Percentiles rank a stretch among this genome's conserved stretches.
phyloP scores from a whole-genome alignment of 2,797 vertebrate genomes.

The Clarias laeviceps region DNA sequence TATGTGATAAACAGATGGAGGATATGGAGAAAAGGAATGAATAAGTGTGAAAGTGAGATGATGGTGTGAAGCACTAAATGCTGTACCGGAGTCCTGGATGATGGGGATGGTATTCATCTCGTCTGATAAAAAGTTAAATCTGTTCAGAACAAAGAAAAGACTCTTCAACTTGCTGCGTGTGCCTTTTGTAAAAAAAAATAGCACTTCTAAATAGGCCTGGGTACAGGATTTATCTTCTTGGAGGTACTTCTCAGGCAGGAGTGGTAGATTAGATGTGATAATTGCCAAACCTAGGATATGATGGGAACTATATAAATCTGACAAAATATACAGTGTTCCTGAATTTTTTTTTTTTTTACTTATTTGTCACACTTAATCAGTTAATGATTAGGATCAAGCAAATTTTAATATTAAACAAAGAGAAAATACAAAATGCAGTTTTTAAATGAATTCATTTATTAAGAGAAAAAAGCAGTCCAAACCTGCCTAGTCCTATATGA shows the following conservation, averaged over 20 bases:
- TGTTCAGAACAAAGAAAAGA: constrained; percentile 19
- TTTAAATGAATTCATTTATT: too few species aligned
- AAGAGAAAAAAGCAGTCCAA: too few species aligned
- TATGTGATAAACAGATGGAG: constrained; percentile 55
- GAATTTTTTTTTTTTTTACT: too few species aligned
- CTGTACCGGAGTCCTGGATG: constrained; percentile 8
- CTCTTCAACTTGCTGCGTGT: not conserved
- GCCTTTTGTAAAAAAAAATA: constrained; percentile 14
- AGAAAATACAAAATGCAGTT: too few species aligned
- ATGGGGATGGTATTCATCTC: not conserved
- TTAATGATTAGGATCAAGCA: too few species aligned
- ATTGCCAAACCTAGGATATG: not conserved
- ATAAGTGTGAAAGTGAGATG: constrained; percentile 70
- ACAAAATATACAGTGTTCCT: not conserved
- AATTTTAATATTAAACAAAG: too few species aligned
- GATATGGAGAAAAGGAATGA: constrained; percentile 69
- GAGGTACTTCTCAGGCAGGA: not conserved
- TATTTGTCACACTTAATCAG: too few species aligned
- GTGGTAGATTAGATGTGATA: not conserved
- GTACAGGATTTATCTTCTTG: not conserved
- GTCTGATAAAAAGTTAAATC: not conserved
- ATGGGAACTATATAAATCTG: not conserved
- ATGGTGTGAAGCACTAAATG: constrained; percentile 67
- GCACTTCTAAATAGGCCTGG: constrained; percentile 15
- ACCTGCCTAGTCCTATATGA: too few species aligned